Conservation (phyloP, 2,113 vertebrate genomes). For the Jacana jacana region DNA sequence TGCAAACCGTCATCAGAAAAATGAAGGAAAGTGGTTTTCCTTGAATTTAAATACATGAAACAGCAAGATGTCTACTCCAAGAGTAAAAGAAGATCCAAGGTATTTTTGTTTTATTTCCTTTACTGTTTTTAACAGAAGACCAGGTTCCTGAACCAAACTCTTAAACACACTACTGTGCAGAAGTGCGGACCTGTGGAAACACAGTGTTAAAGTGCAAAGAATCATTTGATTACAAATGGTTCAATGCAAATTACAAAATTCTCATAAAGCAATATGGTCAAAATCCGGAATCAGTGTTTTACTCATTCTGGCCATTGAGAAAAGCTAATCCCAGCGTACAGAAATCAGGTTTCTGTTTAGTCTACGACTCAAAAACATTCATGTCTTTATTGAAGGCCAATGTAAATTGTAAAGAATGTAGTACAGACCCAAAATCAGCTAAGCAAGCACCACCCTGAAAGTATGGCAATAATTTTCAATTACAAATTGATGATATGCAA, state of each 20-base stretch:
- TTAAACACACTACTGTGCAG: neutral
- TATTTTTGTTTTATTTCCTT: neutral
- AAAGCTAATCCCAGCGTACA: neutral
- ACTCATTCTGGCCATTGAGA: neutral
- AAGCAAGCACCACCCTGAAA: neutral
- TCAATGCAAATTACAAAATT: neutral
- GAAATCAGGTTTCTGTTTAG: neutral
- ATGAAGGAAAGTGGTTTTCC: neutral
- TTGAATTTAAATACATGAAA: neutral
- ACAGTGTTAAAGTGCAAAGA: neutral
- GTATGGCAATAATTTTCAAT: neutral
- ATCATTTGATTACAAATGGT: neutral
- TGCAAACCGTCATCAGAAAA: neutral
- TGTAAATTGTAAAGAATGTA: neutral
- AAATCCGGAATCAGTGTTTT: neutral
- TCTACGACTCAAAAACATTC: neutral
- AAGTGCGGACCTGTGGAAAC: neutral
- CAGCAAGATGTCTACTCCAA: neutral
- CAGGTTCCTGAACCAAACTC: neutral
- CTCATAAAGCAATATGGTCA: neutral
- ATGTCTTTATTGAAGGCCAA: neutral
- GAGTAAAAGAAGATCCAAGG: neutral
- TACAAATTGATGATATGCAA: neutral
- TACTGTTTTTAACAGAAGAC: neutral
- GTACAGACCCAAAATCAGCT: neutral